Evolutionary conservation across 2,113 vertebrate species (phyloP).

Genomic region (Camarhynchus parvulus): DNA sequence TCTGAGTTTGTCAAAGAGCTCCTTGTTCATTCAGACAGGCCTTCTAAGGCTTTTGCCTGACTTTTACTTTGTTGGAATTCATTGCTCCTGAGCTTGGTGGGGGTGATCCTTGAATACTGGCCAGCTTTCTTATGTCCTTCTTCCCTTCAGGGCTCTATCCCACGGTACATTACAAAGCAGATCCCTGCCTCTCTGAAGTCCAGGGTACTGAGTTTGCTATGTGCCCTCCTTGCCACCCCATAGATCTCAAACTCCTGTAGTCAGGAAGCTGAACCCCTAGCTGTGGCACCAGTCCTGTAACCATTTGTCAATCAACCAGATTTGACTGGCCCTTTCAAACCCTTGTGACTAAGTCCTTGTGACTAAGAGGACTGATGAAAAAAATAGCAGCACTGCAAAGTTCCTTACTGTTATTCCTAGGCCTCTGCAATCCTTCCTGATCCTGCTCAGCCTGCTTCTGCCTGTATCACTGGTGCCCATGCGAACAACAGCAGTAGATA

Average conservation of each 20-base stretch:
- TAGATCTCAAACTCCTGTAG: neutral
- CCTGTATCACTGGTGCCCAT: neutral
- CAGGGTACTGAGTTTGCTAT: neutral
- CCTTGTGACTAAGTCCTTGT: neutral
- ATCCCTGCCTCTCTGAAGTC: neutral
- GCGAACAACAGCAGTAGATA: neutral
- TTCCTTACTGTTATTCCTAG: neutral
- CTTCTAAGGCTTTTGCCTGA: neutral
- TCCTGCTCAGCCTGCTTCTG: neutral
- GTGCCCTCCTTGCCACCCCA: neutral
- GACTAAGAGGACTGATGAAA: neutral
- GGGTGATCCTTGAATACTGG: neutral
- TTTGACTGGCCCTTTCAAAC: neutral
- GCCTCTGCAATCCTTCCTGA: neutral
- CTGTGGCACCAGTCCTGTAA: neutral
- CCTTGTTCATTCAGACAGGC: neutral
- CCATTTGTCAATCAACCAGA: neutral
- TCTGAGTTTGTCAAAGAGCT: neutral
- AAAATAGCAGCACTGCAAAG: accelerated
- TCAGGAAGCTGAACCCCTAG: neutral
- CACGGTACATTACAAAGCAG: neutral
- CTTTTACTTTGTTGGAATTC: neutral
- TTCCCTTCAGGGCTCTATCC: neutral
- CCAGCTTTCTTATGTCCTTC: neutral
- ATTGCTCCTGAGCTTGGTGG: neutral